Evolutionary conservation across 2,888 invertebrate genomes (phyloP).

Genomic region (Globia sparganii): DNA sequence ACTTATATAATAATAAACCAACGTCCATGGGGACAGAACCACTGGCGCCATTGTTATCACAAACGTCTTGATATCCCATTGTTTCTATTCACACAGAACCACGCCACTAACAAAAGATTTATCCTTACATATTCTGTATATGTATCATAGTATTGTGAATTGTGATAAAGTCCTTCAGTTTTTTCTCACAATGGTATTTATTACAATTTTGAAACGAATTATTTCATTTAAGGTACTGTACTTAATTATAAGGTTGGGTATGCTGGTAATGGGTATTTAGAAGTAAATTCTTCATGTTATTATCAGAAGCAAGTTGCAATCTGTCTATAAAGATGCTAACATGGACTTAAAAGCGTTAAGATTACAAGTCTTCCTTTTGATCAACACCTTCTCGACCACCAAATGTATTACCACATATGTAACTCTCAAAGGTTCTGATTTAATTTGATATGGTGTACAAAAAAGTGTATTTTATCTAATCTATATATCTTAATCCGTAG

Average conservation of each 20-base stretch:
- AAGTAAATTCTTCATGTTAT: not conserved
- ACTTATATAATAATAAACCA: not conserved
- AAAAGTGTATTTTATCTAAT: too few relatives aligned
- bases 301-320: not conserved
- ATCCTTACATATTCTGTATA: slow-evolving; percentile 45
- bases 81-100: slow-evolving; percentile 57
- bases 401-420: too few relatives aligned
- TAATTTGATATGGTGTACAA: too few relatives aligned
- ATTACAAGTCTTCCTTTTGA: too few relatives aligned
- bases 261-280: not conserved
- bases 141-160: slow-evolving; percentile 50
- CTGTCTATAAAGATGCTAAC: not conserved
- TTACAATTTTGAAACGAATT: slow-evolving; percentile 27
- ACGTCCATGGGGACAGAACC: slow-evolving; percentile 38
- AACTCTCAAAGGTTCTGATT: too few relatives aligned
- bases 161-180: slow-evolving; percentile 49
- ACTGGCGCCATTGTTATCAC: slow-evolving; percentile 59
- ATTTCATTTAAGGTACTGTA: slow-evolving; percentile 24
- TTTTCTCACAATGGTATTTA: slow-evolving; percentile 60
- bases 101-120: slow-evolving; percentile 38
- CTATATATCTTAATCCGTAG: too few relatives aligned
- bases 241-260: slow-evolving; percentile 16
- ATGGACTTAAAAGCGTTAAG: not conserved
- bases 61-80: slow-evolving; percentile 60
- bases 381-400: too few relatives aligned